Conservation (phyloP, 23 tunicate genomes). For the Trididemnum clinides region DNA sequence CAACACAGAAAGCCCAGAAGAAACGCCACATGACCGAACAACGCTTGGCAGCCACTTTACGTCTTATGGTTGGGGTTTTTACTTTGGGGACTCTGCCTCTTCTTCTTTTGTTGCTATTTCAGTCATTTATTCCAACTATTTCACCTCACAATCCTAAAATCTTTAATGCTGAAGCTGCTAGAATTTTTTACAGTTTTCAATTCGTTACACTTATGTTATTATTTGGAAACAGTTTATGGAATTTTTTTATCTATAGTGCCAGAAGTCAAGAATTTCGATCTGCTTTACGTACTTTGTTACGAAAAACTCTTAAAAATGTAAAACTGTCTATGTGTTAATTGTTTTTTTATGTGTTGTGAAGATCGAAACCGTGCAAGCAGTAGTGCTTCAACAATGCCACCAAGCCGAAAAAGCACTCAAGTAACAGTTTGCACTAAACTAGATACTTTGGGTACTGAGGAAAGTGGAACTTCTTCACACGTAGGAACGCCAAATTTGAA, state of each 20-base stretch:
- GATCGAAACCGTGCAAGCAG: not conserved
- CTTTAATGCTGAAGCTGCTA: not conserved
- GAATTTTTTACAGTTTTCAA: not conserved
- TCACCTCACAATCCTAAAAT: not conserved
- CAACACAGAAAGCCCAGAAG: not conserved
- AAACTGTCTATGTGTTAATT: not conserved
- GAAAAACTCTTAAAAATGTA: not conserved
- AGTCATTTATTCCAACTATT: not conserved
- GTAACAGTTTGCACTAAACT: not conserved
- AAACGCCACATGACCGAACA: slow-evolving; percentile 11
- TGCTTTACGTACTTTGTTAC: not conserved
- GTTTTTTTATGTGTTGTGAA: not conserved
- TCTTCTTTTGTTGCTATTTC: not conserved
- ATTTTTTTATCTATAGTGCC: slow-evolving; percentile 54
- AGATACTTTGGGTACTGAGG: too few relatives aligned
- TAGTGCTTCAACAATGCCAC: not conserved
- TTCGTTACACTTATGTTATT: slow-evolving; percentile 27
- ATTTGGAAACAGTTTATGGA: slow-evolving; percentile 57
- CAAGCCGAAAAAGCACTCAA: not conserved
- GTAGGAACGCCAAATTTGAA: not conserved
- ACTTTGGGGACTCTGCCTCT: slow-evolving; percentile 39
- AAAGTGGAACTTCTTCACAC: too few relatives aligned
- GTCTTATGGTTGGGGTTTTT: slow-evolving; percentile 56
- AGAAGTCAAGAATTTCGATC: slow-evolving; percentile 48
- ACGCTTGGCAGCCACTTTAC: slow-evolving; percentile 42